Percentiles rank a stretch among this genome's conserved stretches.
Evolutionary conservation across 2,888 invertebrate species (phyloP).

Genomic region (Odontocolon sp.): DNA sequence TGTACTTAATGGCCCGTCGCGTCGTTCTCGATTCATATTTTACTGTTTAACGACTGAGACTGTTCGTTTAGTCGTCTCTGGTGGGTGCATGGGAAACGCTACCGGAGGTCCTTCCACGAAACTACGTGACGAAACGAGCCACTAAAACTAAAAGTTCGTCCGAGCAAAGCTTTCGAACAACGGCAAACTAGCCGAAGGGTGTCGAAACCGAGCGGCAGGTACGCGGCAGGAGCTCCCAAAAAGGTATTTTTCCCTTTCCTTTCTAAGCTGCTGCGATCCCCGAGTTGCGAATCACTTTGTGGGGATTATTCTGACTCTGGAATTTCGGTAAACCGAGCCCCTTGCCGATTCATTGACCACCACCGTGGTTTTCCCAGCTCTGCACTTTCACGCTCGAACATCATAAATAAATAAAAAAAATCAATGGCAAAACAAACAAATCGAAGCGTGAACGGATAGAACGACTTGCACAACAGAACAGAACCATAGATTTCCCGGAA

Average conservation of each 20-base stretch:
- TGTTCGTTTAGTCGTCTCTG: conserved; percentile 13
- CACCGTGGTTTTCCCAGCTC: background rate
- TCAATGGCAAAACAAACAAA: too few species aligned
- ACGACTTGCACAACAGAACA: too few species aligned
- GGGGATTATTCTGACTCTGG: conserved; percentile 7
- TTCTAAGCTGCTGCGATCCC: background rate
- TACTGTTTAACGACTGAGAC: conserved; percentile 21
- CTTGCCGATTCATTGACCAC: background rate
- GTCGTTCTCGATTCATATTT: conserved; percentile 30
- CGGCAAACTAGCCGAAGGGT: conserved; percentile 8
- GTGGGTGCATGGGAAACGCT: conserved; percentile 2
- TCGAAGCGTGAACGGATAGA: too few species aligned
- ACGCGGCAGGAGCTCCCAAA: background rate
- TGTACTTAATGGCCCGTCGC: conserved; percentile 1
- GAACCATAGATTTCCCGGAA: too few species aligned
- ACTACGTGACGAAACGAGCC: conserved; percentile 44
- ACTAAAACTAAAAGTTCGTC: conserved; percentile 15
- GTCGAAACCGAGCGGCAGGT: conserved; percentile 16
- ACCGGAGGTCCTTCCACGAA: conserved; percentile 25
- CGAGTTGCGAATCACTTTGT: conserved; percentile 18
- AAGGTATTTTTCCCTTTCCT: conserved; percentile 8
- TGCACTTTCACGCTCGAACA: background rate
- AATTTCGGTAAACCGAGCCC: background rate
- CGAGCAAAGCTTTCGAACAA: conserved; percentile 17
- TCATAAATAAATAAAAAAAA: too few species aligned